These are phyloP conservation scores for Australoheros scitulus DNA, from an alignment of 2,113 vertebrate genomes.

Conservation along the genomic window DNA sequence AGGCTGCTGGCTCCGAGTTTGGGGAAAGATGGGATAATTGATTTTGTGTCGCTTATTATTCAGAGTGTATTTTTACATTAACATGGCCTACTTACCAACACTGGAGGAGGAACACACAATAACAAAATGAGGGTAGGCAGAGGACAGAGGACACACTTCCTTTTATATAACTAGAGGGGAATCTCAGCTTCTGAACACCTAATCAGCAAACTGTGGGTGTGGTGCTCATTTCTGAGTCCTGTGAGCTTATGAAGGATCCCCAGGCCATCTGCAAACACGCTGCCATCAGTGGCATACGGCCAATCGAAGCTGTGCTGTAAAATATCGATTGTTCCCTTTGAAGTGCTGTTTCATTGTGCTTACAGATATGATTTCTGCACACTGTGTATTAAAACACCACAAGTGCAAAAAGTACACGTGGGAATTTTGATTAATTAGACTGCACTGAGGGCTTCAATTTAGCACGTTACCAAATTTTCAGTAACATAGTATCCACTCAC, in stretches of 20 bases:
- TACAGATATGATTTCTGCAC: background rate
- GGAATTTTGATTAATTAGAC: background rate
- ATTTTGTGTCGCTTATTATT: background rate
- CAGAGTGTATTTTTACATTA: background rate
- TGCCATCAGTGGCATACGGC: background rate
- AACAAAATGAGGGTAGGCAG: background rate
- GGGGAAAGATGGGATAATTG: background rate
- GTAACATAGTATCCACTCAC: too few species aligned
- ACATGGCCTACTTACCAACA: slow-evolving; percentile 11
- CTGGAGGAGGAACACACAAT: background rate
- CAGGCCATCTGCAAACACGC: background rate
- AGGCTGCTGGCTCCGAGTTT: background rate
- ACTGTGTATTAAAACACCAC: background rate
- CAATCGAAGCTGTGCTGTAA: background rate
- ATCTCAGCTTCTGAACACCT: background rate
- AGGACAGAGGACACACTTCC: background rate
- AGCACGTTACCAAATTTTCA: background rate
- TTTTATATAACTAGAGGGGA: background rate
- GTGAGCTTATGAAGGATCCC: background rate
- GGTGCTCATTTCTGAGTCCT: background rate
- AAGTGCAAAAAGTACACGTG: background rate
- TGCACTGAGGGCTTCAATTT: background rate
- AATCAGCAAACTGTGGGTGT: background rate
- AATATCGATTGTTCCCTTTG: background rate
- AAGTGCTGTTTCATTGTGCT: background rate